Conservation (phyloP, 1,140 invertebrate genomes). For the Lepidurus packardi region DNA sequence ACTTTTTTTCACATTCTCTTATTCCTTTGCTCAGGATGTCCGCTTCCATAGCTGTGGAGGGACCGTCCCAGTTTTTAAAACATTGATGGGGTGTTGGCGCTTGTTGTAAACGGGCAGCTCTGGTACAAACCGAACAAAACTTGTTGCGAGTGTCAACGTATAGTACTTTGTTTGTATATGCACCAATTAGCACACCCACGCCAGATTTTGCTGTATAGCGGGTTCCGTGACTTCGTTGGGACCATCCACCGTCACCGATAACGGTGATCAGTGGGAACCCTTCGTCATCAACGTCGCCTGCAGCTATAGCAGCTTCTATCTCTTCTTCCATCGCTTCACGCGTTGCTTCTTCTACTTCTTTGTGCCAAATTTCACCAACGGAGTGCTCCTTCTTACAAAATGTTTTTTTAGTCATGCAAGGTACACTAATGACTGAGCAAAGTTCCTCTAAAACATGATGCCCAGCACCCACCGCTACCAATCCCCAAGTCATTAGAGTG, state of each 20-base stretch:
- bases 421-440: slow-evolving; percentile 1
- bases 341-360: slow-evolving; percentile 35
- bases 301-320: slow-evolving; percentile 32
- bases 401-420: slow-evolving; percentile 1
- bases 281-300: too few relatives aligned
- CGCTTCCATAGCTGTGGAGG: too few relatives aligned
- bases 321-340: slow-evolving; percentile 37
- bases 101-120: too few relatives aligned
- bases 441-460: slow-evolving; percentile 6
- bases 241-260: background rate
- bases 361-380: slow-evolving; percentile 24
- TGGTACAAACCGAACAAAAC: too few relatives aligned
- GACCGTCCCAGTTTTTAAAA: too few relatives aligned
- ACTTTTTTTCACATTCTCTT: too few relatives aligned
- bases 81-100: too few relatives aligned
- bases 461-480: background rate
- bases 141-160: too few relatives aligned
- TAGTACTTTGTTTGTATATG: too few relatives aligned
- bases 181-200: background rate
- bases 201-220: background rate
- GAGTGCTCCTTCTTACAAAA: background rate
- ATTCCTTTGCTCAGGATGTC: too few relatives aligned
- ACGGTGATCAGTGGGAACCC: background rate
- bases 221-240: background rate
- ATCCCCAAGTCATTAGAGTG: background rate